Evolutionary conservation across 2,113 vertebrate genomes (phyloP).

Genomic region (Podarcis cretensis): DNA sequence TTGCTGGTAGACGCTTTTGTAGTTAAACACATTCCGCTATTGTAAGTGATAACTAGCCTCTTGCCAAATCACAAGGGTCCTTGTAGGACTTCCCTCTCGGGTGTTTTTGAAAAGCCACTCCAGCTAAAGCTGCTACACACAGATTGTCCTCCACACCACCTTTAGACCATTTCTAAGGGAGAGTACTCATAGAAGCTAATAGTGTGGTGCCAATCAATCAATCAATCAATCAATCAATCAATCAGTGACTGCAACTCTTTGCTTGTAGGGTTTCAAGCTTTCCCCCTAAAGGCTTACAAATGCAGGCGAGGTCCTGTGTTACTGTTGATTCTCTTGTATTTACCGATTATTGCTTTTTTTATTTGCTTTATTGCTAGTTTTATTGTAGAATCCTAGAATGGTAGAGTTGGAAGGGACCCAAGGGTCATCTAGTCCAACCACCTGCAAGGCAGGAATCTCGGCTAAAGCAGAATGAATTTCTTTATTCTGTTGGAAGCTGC

Average conservation of each 20-base stretch:
- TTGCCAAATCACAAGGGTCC: not conserved
- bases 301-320: too few relatives aligned
- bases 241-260: not conserved
- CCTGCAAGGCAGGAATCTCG: too few relatives aligned
- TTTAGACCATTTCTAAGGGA: not conserved
- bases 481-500: not conserved
- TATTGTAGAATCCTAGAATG: too few relatives aligned
- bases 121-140: not conserved
- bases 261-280: not conserved
- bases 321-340: too few relatives aligned
- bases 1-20: slow-evolving; percentile 43
- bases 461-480: too few relatives aligned
- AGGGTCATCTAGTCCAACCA: too few relatives aligned
- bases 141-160: not conserved
- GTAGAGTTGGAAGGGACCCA: too few relatives aligned
- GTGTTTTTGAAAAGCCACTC: not conserved
- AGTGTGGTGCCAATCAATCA: not conserved
- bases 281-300: not conserved
- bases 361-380: not conserved
- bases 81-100: not conserved
- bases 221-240: not conserved
- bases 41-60: slow-evolving; percentile 6
- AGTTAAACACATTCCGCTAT: slow-evolving; percentile 15
- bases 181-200: not conserved
- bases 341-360: not conserved